Percentiles rank a stretch among this genome's conserved stretches.
Evolutionary conservation across 53 echinoderm and acorn worm species (phyloP).

Genomic region (Arbacia lixula): DNA sequence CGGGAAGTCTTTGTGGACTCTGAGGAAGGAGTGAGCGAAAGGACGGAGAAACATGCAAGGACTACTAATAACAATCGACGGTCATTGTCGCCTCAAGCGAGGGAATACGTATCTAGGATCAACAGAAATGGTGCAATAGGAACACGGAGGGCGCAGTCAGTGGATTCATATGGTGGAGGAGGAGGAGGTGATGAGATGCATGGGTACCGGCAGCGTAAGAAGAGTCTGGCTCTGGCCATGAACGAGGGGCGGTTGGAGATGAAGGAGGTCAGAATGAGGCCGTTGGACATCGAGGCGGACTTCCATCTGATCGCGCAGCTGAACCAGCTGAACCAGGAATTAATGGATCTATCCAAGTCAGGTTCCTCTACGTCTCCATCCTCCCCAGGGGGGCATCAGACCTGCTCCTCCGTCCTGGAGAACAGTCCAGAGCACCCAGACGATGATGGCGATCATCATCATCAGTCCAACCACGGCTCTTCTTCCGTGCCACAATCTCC

Average conservation of each 20-base stretch:
- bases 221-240: conserved; percentile 88
- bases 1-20: conserved; percentile 46
- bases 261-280: conserved; percentile 60
- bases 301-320: conserved; percentile 81
- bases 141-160: background rate
- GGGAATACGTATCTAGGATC: conserved; percentile 24
- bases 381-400: conserved; percentile 10
- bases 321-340: conserved; percentile 78
- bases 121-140: conserved; percentile 18
- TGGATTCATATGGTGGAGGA: background rate
- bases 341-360: conserved; percentile 59
- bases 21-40: background rate
- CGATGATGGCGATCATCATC: background rate
- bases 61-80: conserved; percentile 59
- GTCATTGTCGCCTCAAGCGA: conserved; percentile 60
- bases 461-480: background rate
- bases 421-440: background rate
- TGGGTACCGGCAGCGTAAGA: conserved; percentile 65
- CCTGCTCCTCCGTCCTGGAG: conserved; percentile 21
- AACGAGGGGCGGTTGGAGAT: conserved; percentile 91
- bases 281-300: conserved; percentile 75
- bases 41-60: conserved; percentile 23
- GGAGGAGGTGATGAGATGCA: conserved; percentile 21
- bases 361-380: conserved; percentile 47
- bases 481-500: conserved; percentile 1